Percentiles rank a stretch among this genome's conserved stretches.
Evolutionary conservation across 1,140 invertebrate genomes (phyloP).

Genomic region (Microvelia longipes): DNA sequence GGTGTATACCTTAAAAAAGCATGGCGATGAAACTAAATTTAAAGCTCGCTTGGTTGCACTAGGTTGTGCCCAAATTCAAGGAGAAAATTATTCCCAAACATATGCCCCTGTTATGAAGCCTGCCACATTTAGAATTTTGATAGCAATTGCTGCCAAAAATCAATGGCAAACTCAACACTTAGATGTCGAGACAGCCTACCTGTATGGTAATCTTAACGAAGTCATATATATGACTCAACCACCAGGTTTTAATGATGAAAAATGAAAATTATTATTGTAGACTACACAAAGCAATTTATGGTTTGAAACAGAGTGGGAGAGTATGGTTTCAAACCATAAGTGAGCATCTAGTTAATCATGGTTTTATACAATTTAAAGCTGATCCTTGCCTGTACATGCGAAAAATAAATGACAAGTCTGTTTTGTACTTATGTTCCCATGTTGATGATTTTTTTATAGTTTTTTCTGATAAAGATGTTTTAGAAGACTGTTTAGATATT

Average conservation of each 20-base stretch:
- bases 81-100: too few relatives aligned
- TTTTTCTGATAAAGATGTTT: background rate
- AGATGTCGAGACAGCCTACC: slow-evolving; percentile 30
- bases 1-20: too few relatives aligned
- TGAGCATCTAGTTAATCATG: background rate
- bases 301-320: slow-evolving; percentile 20
- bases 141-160: slow-evolving; percentile 24
- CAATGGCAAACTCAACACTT: slow-evolving; percentile 24
- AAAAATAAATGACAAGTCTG: background rate
- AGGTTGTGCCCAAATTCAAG: too few relatives aligned
- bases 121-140: slow-evolving; percentile 25
- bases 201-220: slow-evolving; percentile 29
- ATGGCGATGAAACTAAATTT: too few relatives aligned
- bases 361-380: background rate
- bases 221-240: slow-evolving; percentile 31
- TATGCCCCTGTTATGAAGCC: too few relatives aligned
- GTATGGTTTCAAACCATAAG: background rate
- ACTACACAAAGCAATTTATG: slow-evolving; percentile 25
- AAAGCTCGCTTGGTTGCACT: too few relatives aligned
- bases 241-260: slow-evolving; percentile 23
- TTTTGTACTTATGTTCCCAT: background rate
- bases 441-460: background rate
- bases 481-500: background rate
- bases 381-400: background rate
- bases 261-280: slow-evolving; percentile 23